A percentile compares a stretch with the other conserved stretches of the same genome.
phyloP scores from a whole-genome alignment of 1,140 invertebrate genomes.

The Dendrolimus punctatus region DNA sequence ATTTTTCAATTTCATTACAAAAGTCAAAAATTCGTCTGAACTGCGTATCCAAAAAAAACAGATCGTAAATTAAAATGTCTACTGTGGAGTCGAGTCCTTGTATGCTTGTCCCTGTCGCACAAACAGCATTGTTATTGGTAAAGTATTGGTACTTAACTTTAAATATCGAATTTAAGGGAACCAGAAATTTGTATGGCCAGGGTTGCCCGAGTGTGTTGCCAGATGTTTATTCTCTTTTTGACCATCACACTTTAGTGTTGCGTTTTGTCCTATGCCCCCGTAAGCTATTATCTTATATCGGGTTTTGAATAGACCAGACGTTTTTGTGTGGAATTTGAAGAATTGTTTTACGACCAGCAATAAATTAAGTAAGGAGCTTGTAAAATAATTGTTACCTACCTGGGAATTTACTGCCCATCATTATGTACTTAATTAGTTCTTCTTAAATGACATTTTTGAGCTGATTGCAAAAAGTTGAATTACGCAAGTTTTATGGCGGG shows the following conservation, averaged over 20 bases:
- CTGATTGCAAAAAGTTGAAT: no score
- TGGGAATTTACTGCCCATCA: slow-evolving; percentile 25
- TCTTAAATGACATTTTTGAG: not conserved
- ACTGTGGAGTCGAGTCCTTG: slow-evolving; percentile 33
- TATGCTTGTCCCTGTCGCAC: slow-evolving; percentile 36
- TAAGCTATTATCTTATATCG: slow-evolving; percentile 58
- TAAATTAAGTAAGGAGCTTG: slow-evolving; percentile 45
- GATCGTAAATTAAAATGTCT: slow-evolving; percentile 67
- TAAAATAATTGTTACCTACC: slow-evolving; percentile 25
- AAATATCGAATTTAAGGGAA: slow-evolving; percentile 57
- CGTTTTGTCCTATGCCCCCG: slow-evolving; percentile 57
- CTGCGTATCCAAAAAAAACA: slow-evolving; percentile 54
- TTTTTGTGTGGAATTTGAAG: slow-evolving; percentile 63
- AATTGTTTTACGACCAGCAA: slow-evolving; percentile 63
- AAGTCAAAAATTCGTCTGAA: slow-evolving; percentile 60
- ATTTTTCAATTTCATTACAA: slow-evolving; percentile 64
- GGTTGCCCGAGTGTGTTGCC: slow-evolving; percentile 28
- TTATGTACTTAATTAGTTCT: slow-evolving; percentile 40
- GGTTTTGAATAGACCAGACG: slow-evolving; percentile 40
- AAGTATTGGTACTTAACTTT: slow-evolving; percentile 59
- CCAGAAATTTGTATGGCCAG: slow-evolving; percentile 44
- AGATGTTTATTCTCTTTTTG: slow-evolving; percentile 62
- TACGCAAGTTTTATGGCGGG: no score
- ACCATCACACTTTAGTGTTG: slow-evolving; percentile 44
- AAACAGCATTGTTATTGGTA: slow-evolving; percentile 35